phyloP scores from a whole-genome alignment of 1,140 invertebrate species.

The Procambarus virginalis region DNA sequence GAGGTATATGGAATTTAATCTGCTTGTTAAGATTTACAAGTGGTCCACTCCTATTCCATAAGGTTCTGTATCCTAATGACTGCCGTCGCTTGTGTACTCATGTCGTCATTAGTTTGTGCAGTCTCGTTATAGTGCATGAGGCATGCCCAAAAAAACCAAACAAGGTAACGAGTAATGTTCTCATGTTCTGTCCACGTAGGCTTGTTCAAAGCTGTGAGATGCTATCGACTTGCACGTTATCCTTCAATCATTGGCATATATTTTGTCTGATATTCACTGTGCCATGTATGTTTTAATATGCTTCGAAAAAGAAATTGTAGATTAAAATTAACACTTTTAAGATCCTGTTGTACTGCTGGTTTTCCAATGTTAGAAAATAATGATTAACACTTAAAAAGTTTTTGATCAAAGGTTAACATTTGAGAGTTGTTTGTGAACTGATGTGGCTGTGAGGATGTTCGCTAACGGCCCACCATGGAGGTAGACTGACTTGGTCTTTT shows the following conservation, averaged over 20 bases:
- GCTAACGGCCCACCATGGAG: conserved; percentile 55
- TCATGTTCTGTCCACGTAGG: conserved; percentile 8
- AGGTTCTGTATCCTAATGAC: conserved; percentile 66
- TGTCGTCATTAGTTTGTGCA: conserved; percentile 19
- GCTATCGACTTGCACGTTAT: conserved; percentile 39
- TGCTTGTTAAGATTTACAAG: conserved; percentile 51
- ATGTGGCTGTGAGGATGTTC: conserved; percentile 63
- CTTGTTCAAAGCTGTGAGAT: conserved; percentile 12
- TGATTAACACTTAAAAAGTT: conserved; percentile 46
- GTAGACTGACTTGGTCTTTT: conserved; percentile 62
- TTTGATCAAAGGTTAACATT: conserved; percentile 24
- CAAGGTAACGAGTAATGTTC: conserved; percentile 2
- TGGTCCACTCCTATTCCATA: conserved; percentile 32
- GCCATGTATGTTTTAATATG: conserved; percentile 44
- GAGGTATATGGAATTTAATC: conserved; percentile 31
- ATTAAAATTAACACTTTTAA: conserved; percentile 44
- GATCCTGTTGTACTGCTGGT: conserved; percentile 41
- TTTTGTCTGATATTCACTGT: conserved; percentile 21
- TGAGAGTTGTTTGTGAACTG: conserved; percentile 39
- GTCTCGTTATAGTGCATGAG: conserved; percentile 52
- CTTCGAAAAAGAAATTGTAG: conserved; percentile 24
- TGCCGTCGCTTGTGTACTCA: conserved; percentile 37
- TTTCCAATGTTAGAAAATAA: conserved; percentile 38
- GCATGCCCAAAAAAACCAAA: conserved; percentile 31
- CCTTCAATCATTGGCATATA: conserved; percentile 30